Conservation (phyloP, 2,888 invertebrate genomes). For the Acronicta aceris region DNA sequence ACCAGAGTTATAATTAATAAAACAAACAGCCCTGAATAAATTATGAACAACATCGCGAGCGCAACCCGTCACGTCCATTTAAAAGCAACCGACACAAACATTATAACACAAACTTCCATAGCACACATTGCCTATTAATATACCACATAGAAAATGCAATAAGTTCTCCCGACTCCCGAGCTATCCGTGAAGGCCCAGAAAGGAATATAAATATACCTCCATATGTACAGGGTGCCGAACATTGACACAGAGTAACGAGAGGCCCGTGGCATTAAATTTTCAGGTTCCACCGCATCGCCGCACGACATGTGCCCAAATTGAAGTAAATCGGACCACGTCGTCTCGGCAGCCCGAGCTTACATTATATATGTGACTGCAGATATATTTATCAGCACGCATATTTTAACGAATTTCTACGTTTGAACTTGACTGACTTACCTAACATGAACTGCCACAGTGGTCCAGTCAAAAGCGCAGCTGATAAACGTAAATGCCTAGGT, state of each 20-base stretch:
- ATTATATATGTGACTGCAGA: constrained; percentile 48
- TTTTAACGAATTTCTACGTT: neutral
- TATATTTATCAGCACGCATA: constrained; percentile 11
- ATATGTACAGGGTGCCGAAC: constrained; percentile 61
- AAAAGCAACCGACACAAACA: constrained; percentile 38
- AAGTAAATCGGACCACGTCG: constrained; percentile 66
- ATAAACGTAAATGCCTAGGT: no score
- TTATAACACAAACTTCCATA: constrained; percentile 39
- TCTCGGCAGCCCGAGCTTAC: constrained; percentile 37
- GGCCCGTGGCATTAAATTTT: constrained; percentile 73
- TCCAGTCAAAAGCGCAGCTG: no score
- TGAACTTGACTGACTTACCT: neutral
- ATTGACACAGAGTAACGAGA: constrained; percentile 71
- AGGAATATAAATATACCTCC: constrained; percentile 56
- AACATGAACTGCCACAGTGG: no score
- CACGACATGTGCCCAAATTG: constrained; percentile 70
- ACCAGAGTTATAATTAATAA: constrained; percentile 16
- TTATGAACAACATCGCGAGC: constrained; percentile 7
- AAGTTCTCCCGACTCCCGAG: constrained; percentile 29
- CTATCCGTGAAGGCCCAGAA: constrained; percentile 41
- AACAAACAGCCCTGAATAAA: constrained; percentile 32
- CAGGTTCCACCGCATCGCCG: constrained; percentile 64
- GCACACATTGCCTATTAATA: constrained; percentile 54
- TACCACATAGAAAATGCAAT: constrained; percentile 55
- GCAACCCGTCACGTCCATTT: constrained; percentile 23